Conservation (phyloP, 2,888 invertebrate genomes). For the Imbricaverruca yamaguchii region DNA sequence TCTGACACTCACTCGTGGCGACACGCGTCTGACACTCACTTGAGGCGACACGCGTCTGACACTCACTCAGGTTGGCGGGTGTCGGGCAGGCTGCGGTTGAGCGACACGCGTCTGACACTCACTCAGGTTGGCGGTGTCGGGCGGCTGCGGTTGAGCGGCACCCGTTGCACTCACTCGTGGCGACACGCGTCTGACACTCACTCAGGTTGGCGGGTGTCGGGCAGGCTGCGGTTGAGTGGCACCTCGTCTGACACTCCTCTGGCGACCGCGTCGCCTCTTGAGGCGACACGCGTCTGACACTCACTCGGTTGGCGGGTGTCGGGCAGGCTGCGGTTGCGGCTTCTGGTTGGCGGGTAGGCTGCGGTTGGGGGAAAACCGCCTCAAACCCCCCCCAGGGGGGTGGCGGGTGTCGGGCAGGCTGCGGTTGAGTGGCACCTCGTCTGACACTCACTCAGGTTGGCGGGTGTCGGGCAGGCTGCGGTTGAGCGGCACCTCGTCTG, state of each 20-base stretch:
- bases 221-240: too few relatives aligned
- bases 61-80: constrained; percentile 71
- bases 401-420: constrained; percentile 52
- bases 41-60: too few relatives aligned
- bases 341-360: too few relatives aligned
- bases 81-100: constrained; percentile 84
- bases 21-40: constrained; percentile 81
- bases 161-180: constrained; percentile 42
- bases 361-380: too few relatives aligned
- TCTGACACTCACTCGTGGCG: constrained; percentile 41
- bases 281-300: too few relatives aligned
- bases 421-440: constrained; percentile 79
- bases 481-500: constrained; percentile 75
- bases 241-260: constrained; percentile 49
- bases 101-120: constrained; percentile 54
- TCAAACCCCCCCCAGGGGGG: too few relatives aligned
- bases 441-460: constrained; percentile 57
- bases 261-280: constrained; percentile 85
- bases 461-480: constrained; percentile 84
- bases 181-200: too few relatives aligned
- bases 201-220: too few relatives aligned
- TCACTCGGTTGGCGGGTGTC: too few relatives aligned
- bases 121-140: constrained; percentile 84
- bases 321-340: too few relatives aligned
- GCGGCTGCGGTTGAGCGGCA: constrained; percentile 81